A percentile compares a stretch with the other conserved stretches of the same genome.
phyloP scores from a whole-genome alignment of 2,113 vertebrate genomes.

The Macheiramphus alcinus region DNA sequence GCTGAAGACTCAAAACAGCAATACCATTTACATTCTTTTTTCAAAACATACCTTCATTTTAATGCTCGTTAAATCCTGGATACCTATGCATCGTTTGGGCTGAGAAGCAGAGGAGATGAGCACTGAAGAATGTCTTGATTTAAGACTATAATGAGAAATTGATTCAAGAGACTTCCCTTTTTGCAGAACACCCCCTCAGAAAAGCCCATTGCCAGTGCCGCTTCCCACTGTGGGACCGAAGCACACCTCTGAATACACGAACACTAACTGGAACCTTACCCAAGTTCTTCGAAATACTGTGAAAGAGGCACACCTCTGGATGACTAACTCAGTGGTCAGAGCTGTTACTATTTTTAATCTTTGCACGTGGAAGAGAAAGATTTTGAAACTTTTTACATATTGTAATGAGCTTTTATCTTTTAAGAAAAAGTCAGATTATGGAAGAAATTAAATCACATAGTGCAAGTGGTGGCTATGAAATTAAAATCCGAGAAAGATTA shows the following conservation, averaged over 20 bases:
- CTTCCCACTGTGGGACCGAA: neutral
- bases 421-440: neutral
- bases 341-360: neutral
- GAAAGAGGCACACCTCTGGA: neutral
- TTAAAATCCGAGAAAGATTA: neutral
- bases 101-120: neutral
- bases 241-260: neutral
- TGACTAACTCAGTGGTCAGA: neutral
- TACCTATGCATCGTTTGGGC: fast-evolving
- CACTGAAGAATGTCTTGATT: neutral
- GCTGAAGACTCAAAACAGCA: neutral
- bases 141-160: neutral
- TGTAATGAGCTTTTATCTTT: neutral
- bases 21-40: neutral
- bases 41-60: neutral
- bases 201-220: neutral
- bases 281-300: neutral
- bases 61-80: neutral
- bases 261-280: neutral
- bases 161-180: neutral
- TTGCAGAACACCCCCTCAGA: neutral
- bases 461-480: neutral
- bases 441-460: neutral
- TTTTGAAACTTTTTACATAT: neutral
- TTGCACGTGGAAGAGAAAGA: neutral